These are phyloP conservation scores for Poecile atricapillus DNA, from an alignment of 2,113 vertebrate species.

Conservation along the genomic window DNA sequence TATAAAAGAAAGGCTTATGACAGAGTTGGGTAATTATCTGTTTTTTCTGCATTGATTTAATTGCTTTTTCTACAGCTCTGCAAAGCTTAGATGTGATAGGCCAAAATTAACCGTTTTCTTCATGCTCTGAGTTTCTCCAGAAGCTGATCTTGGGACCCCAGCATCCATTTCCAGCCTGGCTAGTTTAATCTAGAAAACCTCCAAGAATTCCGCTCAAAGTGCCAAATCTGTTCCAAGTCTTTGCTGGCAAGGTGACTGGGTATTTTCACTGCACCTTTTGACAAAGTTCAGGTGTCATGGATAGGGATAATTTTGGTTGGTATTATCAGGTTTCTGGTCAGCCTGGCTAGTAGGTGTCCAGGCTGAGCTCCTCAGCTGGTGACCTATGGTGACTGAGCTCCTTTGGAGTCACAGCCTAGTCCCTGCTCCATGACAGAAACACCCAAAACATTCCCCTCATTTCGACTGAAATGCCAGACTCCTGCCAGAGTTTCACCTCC, in stretches of 20 bases:
- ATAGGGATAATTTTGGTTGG: not conserved
- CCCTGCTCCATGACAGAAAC: not conserved
- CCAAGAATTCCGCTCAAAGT: not conserved
- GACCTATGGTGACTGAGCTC: not conserved
- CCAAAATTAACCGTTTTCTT: not conserved
- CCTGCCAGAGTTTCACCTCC: not conserved
- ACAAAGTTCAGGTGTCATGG: not conserved
- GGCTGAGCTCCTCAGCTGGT: not conserved
- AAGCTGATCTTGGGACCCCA: not conserved
- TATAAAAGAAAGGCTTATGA: not conserved
- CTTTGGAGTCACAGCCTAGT: not conserved
- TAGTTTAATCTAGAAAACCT: not conserved
- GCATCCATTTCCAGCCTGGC: not conserved
- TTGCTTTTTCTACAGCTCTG: not conserved
- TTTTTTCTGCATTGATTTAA: not conserved
- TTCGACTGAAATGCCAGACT: rapidly evolving
- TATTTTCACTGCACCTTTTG: not conserved
- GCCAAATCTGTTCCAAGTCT: not conserved
- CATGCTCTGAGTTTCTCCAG: not conserved
- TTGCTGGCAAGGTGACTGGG: not conserved
- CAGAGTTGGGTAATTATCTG: not conserved
- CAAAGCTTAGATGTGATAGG: not conserved
- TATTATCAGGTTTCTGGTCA: not conserved
- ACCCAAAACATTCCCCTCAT: not conserved
- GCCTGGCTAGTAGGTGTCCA: not conserved